Conservation (phyloP, 2,113 vertebrate species). For the Scopus umbretta region DNA sequence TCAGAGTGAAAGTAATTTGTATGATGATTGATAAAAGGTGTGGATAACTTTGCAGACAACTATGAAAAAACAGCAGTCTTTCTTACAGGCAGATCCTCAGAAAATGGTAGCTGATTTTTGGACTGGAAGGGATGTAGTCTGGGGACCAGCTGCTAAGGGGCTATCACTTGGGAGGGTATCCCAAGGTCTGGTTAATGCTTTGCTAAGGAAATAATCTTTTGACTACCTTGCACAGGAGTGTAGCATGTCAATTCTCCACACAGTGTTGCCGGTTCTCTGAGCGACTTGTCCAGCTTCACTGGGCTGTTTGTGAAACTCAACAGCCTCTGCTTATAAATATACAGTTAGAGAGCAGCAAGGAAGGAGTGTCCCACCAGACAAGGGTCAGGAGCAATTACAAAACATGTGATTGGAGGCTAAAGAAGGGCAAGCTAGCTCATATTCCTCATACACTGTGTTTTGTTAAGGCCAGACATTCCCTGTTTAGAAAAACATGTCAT, state of each 20-base stretch:
- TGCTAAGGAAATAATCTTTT: background rate
- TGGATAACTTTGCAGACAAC: background rate
- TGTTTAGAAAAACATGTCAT: background rate
- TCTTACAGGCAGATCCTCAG: background rate
- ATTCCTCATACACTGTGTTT: background rate
- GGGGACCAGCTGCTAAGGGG: background rate
- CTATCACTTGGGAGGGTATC: background rate
- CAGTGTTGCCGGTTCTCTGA: background rate
- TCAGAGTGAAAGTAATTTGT: background rate
- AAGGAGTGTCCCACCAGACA: background rate
- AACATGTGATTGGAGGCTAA: background rate
- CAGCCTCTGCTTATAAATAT: background rate
- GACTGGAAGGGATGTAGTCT: background rate
- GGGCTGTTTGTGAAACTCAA: background rate
- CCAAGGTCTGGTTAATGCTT: background rate
- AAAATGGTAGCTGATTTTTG: background rate
- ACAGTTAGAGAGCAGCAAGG: background rate
- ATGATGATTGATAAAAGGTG: background rate
- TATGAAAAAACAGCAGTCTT: background rate
- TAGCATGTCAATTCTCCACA: fast-evolving
- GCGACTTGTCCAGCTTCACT: background rate
- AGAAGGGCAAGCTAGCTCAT: background rate
- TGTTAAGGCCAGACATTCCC: background rate
- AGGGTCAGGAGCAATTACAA: background rate
- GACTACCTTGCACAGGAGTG: background rate